Conservation (phyloP, 2,797 vertebrate genomes). For the Hylomyscus alleni region DNA sequence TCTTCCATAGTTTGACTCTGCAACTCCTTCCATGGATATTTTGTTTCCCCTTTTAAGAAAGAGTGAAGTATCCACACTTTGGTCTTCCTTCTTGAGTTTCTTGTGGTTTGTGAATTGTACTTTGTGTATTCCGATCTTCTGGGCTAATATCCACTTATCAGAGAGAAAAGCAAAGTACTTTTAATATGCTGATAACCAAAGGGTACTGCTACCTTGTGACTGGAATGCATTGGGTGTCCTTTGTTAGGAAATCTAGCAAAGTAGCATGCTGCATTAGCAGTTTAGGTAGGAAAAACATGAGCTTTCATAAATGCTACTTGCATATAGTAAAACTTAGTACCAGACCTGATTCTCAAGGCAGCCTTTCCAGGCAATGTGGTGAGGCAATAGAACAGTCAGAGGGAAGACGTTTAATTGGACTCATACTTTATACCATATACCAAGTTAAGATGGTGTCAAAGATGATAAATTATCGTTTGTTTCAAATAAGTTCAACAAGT, state of each 20-base stretch:
- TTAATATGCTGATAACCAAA: not conserved
- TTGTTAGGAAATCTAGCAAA: conserved; percentile 20
- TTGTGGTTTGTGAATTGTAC: too few relatives aligned
- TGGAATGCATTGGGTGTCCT: not conserved
- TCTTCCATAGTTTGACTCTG: too few relatives aligned
- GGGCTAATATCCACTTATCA: too few relatives aligned
- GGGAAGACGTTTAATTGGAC: not conserved
- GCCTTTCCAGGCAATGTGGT: not conserved
- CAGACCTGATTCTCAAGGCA: conserved; percentile 40
- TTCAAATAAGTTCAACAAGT: not conserved
- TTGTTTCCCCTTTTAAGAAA: too few relatives aligned
- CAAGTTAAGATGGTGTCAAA: conserved; percentile 26
- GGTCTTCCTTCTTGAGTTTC: too few relatives aligned
- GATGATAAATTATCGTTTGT: not conserved
- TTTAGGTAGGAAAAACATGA: not conserved
- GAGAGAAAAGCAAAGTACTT: conserved; percentile 24
- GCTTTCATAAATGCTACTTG: not conserved
- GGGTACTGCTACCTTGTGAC: not conserved
- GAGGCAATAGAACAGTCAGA: not conserved
- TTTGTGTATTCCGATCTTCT: too few relatives aligned
- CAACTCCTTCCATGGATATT: too few relatives aligned
- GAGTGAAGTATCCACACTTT: too few relatives aligned
- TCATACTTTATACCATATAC: not conserved
- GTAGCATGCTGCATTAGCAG: not conserved
- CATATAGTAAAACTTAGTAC: not conserved